Evolutionary conservation across 2,113 vertebrate genomes (phyloP).

Genomic region (Etheostoma cragini): DNA sequence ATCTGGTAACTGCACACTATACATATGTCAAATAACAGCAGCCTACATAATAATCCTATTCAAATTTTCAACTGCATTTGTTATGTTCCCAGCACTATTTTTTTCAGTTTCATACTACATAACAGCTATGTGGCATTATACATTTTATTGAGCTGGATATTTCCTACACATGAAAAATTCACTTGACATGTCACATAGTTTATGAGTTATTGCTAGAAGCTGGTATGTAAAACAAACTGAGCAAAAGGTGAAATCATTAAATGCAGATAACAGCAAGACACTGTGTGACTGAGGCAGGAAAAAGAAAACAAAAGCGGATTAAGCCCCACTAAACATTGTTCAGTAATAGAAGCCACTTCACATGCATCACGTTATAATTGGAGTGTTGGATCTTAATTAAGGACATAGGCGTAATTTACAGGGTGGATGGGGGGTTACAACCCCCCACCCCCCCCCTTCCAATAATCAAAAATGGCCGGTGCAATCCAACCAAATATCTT

Average conservation of each 20-base stretch:
- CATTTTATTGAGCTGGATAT: conserved; percentile 25
- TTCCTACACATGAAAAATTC: conserved; percentile 14
- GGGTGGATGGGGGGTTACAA: too few relatives aligned
- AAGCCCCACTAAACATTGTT: background rate
- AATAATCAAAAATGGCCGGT: too few relatives aligned
- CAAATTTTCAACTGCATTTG: conserved; percentile 39
- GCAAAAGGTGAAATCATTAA: background rate
- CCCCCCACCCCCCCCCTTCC: too few relatives aligned
- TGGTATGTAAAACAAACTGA: background rate
- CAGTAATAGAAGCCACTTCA: background rate
- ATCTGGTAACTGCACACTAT: conserved; percentile 47
- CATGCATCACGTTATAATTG: background rate
- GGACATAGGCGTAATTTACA: too few relatives aligned
- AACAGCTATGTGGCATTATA: conserved; percentile 12
- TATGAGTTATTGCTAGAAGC: background rate
- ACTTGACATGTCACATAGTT: background rate
- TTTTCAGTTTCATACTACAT: conserved; percentile 39
- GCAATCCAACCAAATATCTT: too few relatives aligned
- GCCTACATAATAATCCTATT: conserved; percentile 58
- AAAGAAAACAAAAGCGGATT: background rate
- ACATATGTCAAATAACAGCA: conserved; percentile 55
- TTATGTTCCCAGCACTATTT: conserved; percentile 43
- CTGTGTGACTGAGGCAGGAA: background rate
- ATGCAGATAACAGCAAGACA: background rate
- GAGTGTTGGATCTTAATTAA: too few relatives aligned